These are phyloP conservation scores for Platorchestia sp. DNA, from an alignment of 1,140 invertebrate species.

Conservation along the genomic window DNA sequence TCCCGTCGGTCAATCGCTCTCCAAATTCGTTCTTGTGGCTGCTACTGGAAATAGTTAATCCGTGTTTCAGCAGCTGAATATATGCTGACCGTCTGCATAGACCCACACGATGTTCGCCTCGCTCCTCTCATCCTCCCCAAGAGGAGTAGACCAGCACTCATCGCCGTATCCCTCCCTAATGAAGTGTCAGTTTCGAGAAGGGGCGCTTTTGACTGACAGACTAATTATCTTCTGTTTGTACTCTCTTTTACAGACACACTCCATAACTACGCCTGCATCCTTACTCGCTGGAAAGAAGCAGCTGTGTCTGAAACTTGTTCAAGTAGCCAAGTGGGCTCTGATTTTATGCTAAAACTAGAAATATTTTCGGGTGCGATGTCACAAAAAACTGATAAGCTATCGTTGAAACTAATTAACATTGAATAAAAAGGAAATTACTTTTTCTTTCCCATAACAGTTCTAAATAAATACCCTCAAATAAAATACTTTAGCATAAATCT, in stretches of 20 bases:
- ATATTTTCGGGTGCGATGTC: neutral
- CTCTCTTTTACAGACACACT: conserved; percentile 7
- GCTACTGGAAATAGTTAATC: neutral
- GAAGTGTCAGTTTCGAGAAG: conserved; percentile 49
- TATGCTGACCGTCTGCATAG: neutral
- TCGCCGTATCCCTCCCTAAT: conserved; percentile 42
- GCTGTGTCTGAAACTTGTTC: neutral
- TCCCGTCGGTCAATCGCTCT: neutral
- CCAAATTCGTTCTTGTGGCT: neutral
- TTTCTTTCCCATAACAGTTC: neutral
- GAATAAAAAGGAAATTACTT: neutral
- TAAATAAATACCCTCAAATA: neutral
- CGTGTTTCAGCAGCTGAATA: neutral
- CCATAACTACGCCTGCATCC: neutral
- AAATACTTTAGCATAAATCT: neutral
- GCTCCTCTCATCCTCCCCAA: neutral
- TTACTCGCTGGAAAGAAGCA: neutral
- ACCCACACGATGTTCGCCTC: neutral
- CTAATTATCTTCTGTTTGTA: conserved; percentile 46
- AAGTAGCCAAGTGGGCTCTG: neutral
- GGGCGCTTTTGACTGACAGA: conserved; percentile 19
- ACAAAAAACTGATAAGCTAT: neutral
- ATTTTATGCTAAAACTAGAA: neutral
- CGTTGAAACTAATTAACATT: neutral
- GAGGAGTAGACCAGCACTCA: neutral